phyloP scores from a whole-genome alignment of 2,113 vertebrate species.

The Periophthalmus modestus region DNA sequence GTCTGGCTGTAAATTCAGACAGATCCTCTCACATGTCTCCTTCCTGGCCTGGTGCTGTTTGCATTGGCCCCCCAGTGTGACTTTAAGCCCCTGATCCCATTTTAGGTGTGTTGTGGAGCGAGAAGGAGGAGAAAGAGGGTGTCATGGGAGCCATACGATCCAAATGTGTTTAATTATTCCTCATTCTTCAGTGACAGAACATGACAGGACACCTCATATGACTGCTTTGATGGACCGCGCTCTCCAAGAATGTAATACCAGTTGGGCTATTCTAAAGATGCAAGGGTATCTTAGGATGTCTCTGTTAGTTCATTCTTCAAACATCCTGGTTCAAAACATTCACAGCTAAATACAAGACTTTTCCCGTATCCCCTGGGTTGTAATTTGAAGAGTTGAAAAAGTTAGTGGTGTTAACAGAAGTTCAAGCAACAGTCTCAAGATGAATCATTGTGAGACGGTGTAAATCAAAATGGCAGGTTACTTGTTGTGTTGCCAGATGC shows the following conservation, averaged over 20 bases:
- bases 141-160: constrained; percentile 45
- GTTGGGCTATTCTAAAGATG: neutral
- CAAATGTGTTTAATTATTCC: constrained; percentile 57
- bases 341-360: neutral
- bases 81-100: constrained; percentile 52
- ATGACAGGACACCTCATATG: constrained; percentile 34
- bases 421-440: neutral
- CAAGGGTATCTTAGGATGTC: neutral
- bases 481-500: neutral
- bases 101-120: constrained; percentile 50
- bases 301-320: neutral
- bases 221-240: constrained; percentile 31
- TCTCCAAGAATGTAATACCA: constrained; percentile 5
- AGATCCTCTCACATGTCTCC: constrained; percentile 48
- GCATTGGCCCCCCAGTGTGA: constrained; percentile 52
- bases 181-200: constrained; percentile 25
- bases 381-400: neutral
- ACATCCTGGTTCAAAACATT: neutral
- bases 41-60: constrained; percentile 59
- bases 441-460: neutral
- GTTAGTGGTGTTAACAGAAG: neutral
- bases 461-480: neutral
- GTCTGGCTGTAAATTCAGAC: constrained; percentile 1
- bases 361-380: neutral
- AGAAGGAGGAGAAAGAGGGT: constrained; percentile 43